Percentiles rank a stretch among this genome's conserved stretches.
Conservation (phyloP, 2,113 vertebrate species). For the Capra hircus region DNA sequence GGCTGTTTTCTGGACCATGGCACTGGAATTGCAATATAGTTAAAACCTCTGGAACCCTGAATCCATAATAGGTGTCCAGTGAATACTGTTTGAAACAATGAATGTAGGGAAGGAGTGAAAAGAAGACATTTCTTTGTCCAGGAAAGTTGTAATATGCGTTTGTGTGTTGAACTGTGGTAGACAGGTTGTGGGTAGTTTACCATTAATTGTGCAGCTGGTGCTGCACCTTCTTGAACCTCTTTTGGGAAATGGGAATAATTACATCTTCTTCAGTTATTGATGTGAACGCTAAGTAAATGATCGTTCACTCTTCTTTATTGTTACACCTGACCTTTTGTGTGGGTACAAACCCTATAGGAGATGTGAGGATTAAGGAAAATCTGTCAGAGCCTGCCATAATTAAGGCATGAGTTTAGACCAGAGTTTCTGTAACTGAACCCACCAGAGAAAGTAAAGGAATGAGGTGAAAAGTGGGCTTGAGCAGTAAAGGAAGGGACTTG, state of each 20-base stretch:
- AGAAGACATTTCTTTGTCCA: not conserved
- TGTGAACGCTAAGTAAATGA: not conserved
- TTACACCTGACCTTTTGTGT: not conserved
- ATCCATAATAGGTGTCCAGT: not conserved
- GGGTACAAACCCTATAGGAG: not conserved
- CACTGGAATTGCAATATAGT: not conserved
- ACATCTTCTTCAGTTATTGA: not conserved
- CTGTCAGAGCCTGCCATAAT: not conserved
- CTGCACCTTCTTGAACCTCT: not conserved
- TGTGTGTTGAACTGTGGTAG: not conserved
- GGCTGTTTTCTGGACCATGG: not conserved
- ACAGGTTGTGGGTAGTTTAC: not conserved
- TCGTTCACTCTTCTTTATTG: not conserved
- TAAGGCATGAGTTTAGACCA: not conserved
- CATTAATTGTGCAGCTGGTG: not conserved
- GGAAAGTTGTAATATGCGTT: not conserved
- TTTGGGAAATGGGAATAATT: not conserved
- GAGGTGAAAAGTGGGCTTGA: not conserved
- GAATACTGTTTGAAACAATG: not conserved
- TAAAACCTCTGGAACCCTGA: not conserved
- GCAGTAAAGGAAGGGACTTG: not conserved
- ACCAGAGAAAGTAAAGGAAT: not conserved
- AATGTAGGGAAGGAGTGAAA: not conserved
- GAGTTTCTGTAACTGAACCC: not conserved
- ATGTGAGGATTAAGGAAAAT: not conserved